Conservation (phyloP, 2,888 invertebrate genomes). For the Podotricha telesiphe region DNA sequence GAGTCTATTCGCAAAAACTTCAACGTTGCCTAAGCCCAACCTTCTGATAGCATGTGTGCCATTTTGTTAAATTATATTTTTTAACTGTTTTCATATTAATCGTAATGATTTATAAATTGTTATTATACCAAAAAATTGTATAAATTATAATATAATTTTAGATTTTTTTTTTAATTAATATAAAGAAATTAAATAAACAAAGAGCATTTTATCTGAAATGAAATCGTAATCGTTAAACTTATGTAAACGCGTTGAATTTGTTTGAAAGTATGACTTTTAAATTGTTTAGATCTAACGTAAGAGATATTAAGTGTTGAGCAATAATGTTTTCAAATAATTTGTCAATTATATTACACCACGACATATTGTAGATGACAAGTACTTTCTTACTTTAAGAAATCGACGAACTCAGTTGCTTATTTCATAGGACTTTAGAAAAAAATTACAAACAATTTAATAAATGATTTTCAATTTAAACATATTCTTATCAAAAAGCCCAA, state of each 20-base stretch:
- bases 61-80: too few relatives aligned
- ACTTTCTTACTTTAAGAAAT: constrained; percentile 5
- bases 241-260: constrained; percentile 42
- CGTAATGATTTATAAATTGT: too few relatives aligned
- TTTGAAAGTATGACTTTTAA: constrained; percentile 44
- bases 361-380: not conserved
- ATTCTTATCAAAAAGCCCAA: not conserved
- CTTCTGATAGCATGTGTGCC: not conserved
- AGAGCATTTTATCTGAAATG: constrained; percentile 29
- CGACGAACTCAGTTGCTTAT: not conserved
- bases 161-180: too few relatives aligned
- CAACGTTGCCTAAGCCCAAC: not conserved
- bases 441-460: not conserved
- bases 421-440: not conserved
- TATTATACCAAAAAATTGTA: too few relatives aligned
- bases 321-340: constrained; percentile 29
- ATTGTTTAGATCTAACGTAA: constrained; percentile 45
- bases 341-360: constrained; percentile 34
- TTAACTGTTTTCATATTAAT: too few relatives aligned
- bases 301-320: constrained; percentile 39
- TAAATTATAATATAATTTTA: too few relatives aligned
- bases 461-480: not conserved
- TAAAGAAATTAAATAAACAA: constrained; percentile 22
- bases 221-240: constrained; percentile 37
- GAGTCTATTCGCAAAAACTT: not conserved